phyloP scores from a whole-genome alignment of 2,888 invertebrate species.

The Geotrupes spiniger region DNA sequence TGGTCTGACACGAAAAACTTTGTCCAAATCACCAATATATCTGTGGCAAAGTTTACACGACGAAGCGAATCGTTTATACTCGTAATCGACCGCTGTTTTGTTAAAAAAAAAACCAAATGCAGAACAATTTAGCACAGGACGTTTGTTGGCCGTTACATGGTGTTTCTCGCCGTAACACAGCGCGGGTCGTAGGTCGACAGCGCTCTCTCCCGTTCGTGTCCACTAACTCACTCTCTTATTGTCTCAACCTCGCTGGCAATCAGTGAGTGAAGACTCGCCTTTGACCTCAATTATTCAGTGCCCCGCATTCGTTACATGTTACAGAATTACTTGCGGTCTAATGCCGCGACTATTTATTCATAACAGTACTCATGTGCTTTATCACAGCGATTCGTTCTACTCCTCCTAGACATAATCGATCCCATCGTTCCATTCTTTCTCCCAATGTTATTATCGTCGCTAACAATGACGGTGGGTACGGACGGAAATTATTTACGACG shows the following conservation, averaged over 20 bases:
- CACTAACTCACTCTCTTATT: conserved; percentile 29
- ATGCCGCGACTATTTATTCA: conserved; percentile 5
- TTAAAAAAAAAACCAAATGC: conserved; percentile 3
- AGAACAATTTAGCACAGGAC: conserved; percentile 14
- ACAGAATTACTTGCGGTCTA: conserved; percentile 9
- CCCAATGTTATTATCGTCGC: conserved; percentile 3
- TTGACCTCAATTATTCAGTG: conserved; percentile 43
- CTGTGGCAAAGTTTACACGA: no score
- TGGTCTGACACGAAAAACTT: no score
- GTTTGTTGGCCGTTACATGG: conserved; percentile 29
- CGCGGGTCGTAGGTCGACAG: conserved; percentile 25
- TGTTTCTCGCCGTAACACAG: conserved; percentile 33
- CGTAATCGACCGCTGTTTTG: no score
- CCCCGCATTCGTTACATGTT: conserved; percentile 31
- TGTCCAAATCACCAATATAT: no score
- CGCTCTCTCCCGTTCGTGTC: conserved; percentile 27
- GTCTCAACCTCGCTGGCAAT: conserved; percentile 34
- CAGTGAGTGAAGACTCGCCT: conserved; percentile 36
- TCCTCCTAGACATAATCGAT: conserved; percentile 6
- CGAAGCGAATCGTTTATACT: no score
- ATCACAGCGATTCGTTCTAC: not conserved
- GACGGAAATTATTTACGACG: not conserved
- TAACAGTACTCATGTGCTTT: conserved; percentile 5
- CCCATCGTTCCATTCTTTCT: not conserved
- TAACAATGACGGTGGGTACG: conserved; percentile 1